Percentiles rank a stretch among this genome's conserved stretches.
Conservation (phyloP, 2,888 invertebrate species). For the Leptothorax acervorum region DNA sequence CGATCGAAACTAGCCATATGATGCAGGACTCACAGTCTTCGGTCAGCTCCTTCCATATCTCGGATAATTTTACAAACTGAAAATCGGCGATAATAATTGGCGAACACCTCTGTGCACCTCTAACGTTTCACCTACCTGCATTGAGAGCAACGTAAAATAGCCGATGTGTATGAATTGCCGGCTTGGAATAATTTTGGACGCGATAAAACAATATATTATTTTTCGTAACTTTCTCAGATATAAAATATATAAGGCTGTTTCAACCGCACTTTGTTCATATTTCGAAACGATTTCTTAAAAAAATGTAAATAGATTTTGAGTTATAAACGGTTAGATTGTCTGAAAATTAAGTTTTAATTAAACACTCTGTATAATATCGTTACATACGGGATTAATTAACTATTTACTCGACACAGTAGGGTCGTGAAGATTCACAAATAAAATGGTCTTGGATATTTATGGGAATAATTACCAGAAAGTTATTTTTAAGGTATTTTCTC, state of each 20-base stretch:
- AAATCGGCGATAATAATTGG: conserved; percentile 23
- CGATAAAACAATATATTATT: neutral
- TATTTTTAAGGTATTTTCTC: neutral
- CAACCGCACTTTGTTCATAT: neutral
- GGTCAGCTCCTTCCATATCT: neutral
- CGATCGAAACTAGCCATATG: neutral
- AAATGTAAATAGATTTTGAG: neutral
- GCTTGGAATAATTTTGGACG: neutral
- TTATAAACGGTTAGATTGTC: neutral
- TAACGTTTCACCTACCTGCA: conserved; percentile 9
- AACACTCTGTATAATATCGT: neutral
- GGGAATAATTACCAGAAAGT: neutral
- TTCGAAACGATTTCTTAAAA: neutral
- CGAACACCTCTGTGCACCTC: neutral
- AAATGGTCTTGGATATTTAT: neutral
- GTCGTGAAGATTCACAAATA: neutral
- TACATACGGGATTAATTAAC: neutral
- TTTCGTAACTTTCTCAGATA: neutral
- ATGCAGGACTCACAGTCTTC: conserved; percentile 9
- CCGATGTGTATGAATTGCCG: neutral
- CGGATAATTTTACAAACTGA: neutral
- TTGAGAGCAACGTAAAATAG: neutral
- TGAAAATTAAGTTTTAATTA: neutral
- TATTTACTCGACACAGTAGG: neutral
- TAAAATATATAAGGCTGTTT: neutral